A percentile compares a stretch with the other conserved stretches of the same genome.
These are phyloP conservation scores for Xanthorhoe spadicearia DNA, from an alignment of 2,888 invertebrate genomes.

Conservation along the genomic window DNA sequence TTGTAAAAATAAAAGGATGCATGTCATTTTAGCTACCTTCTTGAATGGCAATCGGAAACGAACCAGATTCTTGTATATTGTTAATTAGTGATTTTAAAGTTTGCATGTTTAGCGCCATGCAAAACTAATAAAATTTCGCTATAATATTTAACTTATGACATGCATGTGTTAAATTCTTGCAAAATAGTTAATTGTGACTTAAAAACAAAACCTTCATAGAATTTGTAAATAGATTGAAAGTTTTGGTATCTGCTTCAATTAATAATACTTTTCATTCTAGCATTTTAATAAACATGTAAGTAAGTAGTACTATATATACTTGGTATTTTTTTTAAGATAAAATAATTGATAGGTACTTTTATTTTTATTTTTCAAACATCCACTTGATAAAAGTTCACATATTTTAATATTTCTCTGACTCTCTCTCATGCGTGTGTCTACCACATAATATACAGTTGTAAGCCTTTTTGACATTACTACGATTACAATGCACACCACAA, in stretches of 20 bases:
- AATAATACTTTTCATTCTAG: too few relatives aligned
- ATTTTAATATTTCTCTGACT: too few relatives aligned
- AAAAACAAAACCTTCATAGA: background rate
- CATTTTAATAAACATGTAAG: too few relatives aligned
- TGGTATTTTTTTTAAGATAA: too few relatives aligned
- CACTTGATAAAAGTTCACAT: too few relatives aligned
- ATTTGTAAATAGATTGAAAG: background rate
- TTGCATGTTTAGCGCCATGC: constrained; percentile 29
- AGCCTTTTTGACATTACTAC: background rate
- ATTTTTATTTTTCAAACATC: too few relatives aligned
- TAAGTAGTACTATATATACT: too few relatives aligned
- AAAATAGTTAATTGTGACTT: background rate
- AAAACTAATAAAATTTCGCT: constrained; percentile 40
- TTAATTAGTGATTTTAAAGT: constrained; percentile 32
- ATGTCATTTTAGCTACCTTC: background rate
- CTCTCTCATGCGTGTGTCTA: too few relatives aligned
- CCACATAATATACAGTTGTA: background rate
- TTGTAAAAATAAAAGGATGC: background rate
- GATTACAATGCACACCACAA: background rate
- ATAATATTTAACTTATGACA: constrained; percentile 23
- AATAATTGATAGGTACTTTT: too few relatives aligned
- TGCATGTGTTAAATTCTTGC: constrained; percentile 22
- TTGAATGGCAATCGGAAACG: constrained; percentile 8
- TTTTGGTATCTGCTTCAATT: background rate
- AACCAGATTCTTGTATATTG: constrained; percentile 12